Conservation (phyloP, 2,113 vertebrate species). For the Oophaga pumilio region DNA sequence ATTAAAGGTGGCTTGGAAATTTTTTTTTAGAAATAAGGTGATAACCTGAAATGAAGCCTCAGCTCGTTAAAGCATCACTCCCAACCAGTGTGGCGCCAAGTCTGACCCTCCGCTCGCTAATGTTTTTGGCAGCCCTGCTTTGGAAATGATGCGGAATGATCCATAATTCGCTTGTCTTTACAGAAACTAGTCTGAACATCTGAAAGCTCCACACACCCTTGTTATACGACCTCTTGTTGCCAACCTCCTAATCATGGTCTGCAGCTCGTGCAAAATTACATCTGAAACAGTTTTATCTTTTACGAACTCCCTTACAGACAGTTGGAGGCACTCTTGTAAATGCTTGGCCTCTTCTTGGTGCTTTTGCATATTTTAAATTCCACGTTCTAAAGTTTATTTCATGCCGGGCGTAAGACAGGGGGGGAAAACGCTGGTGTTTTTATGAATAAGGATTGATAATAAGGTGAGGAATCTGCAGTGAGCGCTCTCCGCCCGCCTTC, state of each 20-base stretch:
- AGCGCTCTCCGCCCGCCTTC: constrained; percentile 14
- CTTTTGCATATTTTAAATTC: constrained; percentile 17
- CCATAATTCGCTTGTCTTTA: constrained; percentile 32
- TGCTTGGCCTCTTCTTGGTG: background rate
- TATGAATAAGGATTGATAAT: constrained; percentile 30
- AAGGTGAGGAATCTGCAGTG: constrained; percentile 25
- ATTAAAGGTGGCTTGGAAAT: no score
- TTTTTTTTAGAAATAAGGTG: no score
- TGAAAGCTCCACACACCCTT: constrained; percentile 32
- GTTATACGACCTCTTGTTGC: constrained; percentile 13
- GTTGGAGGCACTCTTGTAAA: background rate
- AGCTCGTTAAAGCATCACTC: no score
- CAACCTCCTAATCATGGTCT: background rate
- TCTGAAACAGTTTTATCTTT: background rate
- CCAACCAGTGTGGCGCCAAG: background rate
- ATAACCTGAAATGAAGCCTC: no score
- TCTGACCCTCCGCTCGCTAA: background rate
- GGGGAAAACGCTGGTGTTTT: background rate
- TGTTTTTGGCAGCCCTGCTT: constrained; percentile 9
- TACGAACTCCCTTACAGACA: background rate
- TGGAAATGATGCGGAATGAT: background rate
- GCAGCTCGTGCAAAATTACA: background rate
- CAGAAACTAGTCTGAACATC: constrained; percentile 46
- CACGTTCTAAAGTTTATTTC: background rate
- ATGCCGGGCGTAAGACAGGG: background rate